Conservation (phyloP, 2,113 vertebrate genomes). For the Lepisosteus oculatus region DNA sequence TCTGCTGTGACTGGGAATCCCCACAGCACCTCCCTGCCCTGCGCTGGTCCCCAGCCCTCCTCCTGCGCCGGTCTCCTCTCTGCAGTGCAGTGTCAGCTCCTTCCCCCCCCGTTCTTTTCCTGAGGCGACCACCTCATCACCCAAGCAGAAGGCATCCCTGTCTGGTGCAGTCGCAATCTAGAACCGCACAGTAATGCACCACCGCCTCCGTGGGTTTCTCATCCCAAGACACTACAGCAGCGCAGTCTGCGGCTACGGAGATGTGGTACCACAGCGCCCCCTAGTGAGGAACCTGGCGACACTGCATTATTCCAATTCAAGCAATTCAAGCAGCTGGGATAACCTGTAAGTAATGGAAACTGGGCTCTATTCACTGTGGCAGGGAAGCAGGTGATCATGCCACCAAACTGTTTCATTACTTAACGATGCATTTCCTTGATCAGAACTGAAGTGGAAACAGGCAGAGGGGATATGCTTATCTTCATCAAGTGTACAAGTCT, state of each 20-base stretch:
- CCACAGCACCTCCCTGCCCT: background rate
- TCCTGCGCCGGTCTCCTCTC: conserved; percentile 2
- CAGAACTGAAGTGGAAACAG: too few species aligned
- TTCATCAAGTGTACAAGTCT: too few species aligned
- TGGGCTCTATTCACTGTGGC: too few species aligned
- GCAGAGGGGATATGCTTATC: too few species aligned
- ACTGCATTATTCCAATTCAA: background rate
- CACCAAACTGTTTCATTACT: too few species aligned
- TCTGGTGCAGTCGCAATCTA: conserved; percentile 29
- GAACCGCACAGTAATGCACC: conserved; percentile 16
- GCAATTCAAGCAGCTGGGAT: too few species aligned
- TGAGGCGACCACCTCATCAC: conserved; percentile 35
- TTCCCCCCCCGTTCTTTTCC: background rate
- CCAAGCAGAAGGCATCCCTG: conserved; percentile 35
- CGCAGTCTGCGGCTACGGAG: background rate
- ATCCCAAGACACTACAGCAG: background rate
- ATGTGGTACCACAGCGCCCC: conserved; percentile 29
- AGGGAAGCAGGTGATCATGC: too few species aligned
- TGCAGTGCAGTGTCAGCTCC: conserved; percentile 30
- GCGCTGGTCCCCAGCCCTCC: background rate
- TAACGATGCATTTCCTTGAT: too few species aligned
- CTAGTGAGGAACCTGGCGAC: conserved; percentile 24
- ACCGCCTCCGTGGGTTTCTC: conserved; percentile 7
- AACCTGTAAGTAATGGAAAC: too few species aligned
- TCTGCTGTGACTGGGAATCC: background rate